Evolutionary conservation across 1,140 invertebrate genomes (phyloP), one percentile per base, ranked within the genome.

Genomic region (Drosophila arizonae): DNA sequence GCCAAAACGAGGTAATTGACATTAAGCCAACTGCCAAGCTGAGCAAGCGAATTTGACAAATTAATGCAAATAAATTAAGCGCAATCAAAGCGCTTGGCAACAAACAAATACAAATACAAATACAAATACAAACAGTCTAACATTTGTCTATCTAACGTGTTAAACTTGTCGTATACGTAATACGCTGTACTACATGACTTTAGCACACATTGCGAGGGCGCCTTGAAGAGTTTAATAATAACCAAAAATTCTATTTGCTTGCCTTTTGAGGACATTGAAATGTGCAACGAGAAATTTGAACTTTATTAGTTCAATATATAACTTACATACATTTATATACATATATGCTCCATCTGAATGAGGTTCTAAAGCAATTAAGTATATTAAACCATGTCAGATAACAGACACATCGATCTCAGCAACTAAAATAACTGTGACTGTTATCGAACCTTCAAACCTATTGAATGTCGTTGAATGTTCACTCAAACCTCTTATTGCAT

Each of bases 41-140:
- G 48, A 66, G 46, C 76, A 58, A 36, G 28, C 67, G 57, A 67
- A 64, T 57, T 76, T 82, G 76, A 79, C 80, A 82, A 84, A 84
- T 82, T 55, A 60, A 67, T 50, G 58, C 60, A 75, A 67, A 82
- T 82, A 84, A 84, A 82, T 79, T 76, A 54, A 30, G 4, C 6
- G 10, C 33, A 15, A 17, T 13, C 36, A 4, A 65, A 57, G n/a
- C 28, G 26, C 50, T 50, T 26, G 15, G 43, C 43, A 3, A 48
- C 45, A 9, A 48, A 30, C 67, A 39, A 17, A 30, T 30, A 30
- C 26, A 33, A 46, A 24, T 24, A 24, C 21, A 24, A 24, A 24
- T 24, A 24, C 21, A 24, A 24, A 24, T 24, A 21, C 21, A 21
- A 21, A 21, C n/a, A 56, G 36, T 39, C 11, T 3, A 39, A 13